Base-by-base conservation (phyloP, 1,140 invertebrate genomes). In the Archivesica marissinica region DNA sequence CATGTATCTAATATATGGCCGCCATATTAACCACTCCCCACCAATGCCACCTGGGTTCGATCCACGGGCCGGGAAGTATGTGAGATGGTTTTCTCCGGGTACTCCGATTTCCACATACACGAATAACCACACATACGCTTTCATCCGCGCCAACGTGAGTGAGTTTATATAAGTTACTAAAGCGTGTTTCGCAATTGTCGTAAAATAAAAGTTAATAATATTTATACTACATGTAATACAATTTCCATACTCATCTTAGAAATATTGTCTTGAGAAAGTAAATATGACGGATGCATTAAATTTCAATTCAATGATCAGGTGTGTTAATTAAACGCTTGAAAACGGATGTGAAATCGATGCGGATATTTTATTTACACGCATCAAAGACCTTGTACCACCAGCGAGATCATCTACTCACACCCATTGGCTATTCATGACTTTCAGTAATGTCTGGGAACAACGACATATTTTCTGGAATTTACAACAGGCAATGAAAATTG, bases 381-480 rank as follows among this genome's bases (percentile, higher is more conserved):
- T 72, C 68, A 72, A 50, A 72, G 68, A 72, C 68, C 50, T 13
- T 2, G 4, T 47, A 11, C 41, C 28, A 72, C 41, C 25, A 20
- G 20, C 15, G 30, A 33, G 59, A 25, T 6, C 59, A 64, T 72
- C 68, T 72, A 72, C 68, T 72, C 68, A 72, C 0, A n/a, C 41
- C 1, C 7, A 33, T 50, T 33, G 68, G 28, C 68, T 50, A 72
- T 72, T 72, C 68, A 72, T 50, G 68, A 72, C 68, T 72, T 72
- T 72, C 50, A 47, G 28, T 47, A 72, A 47, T 72, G 68, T 72
- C 68, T 72, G 68, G 68, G 68, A 72, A 72, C 33, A 41, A 44
- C 39, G 25, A 47, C 68, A 72, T 41, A 28, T 72, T 72, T 64
- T 72, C 68, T 47, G 41, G 41, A 72, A 72, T 72, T 72, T 72